Conservation (phyloP, 2,888 invertebrate genomes). For the Leptodirus hochenwartii region DNA sequence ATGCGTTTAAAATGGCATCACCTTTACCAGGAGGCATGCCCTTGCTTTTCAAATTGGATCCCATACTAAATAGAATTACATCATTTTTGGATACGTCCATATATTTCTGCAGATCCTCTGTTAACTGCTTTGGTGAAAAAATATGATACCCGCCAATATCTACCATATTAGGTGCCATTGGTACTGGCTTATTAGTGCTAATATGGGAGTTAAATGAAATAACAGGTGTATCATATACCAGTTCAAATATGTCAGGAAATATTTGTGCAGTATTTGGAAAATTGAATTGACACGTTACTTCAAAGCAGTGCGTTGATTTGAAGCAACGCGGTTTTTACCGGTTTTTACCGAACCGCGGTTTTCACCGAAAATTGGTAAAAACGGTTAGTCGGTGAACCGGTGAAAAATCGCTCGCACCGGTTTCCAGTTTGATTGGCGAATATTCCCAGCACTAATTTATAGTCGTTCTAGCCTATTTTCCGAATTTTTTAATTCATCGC, state of each 20-base stretch:
- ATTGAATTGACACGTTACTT: too few relatives aligned
- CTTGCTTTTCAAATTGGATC: constrained; percentile 36
- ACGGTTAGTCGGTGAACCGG: too few relatives aligned
- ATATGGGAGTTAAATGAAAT: constrained; percentile 32
- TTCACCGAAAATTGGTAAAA: too few relatives aligned
- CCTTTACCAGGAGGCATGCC: constrained; percentile 33
- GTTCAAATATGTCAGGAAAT: constrained; percentile 17
- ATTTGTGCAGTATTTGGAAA: constrained; percentile 15
- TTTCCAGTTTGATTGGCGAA: too few relatives aligned
- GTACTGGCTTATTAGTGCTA: constrained; percentile 28
- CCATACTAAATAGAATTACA: constrained; percentile 38
- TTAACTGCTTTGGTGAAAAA: constrained; percentile 12
- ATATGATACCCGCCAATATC: constrained; percentile 37
- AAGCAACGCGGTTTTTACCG: too few relatives aligned
- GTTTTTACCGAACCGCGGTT: too few relatives aligned
- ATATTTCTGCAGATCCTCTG: constrained; percentile 30
- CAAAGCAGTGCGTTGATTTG: too few relatives aligned
- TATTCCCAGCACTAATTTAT: too few relatives aligned
- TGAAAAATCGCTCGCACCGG: too few relatives aligned
- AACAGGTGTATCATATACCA: constrained; percentile 21
- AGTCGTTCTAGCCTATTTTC: too few relatives aligned
- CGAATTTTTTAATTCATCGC: too few relatives aligned
- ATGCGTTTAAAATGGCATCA: constrained; percentile 34
- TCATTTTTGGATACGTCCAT: constrained; percentile 34
- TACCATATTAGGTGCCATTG: constrained; percentile 32